Conservation (phyloP, 2,888 invertebrate genomes). For the Lepidochitona cinerea region DNA sequence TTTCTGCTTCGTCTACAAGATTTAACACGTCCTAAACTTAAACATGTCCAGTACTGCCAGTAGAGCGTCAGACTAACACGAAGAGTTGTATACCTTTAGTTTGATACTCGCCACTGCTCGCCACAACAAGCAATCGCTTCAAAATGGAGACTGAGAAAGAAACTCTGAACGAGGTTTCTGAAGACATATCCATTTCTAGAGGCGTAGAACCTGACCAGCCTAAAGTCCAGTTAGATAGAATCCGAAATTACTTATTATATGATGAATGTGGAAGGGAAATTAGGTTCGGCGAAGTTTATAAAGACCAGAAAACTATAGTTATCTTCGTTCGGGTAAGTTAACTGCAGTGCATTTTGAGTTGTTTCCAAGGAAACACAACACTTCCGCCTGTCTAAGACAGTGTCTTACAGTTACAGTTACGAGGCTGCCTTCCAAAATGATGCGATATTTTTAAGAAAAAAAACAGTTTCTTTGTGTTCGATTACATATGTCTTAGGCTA, state of each 20-base stretch:
- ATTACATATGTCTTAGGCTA: not conserved
- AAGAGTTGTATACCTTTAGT: no score
- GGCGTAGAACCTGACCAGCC: slow-evolving; percentile 45
- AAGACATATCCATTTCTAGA: slow-evolving; percentile 47
- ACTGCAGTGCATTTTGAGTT: not conserved
- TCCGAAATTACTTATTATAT: slow-evolving; percentile 43
- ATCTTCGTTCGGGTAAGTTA: slow-evolving; percentile 57
- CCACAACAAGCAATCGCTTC: no score
- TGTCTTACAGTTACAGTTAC: not conserved
- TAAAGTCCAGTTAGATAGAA: slow-evolving; percentile 44
- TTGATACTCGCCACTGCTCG: no score
- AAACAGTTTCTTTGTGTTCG: not conserved
- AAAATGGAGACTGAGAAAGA: slow-evolving; percentile 32
- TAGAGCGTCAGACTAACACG: no score
- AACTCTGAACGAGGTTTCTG: slow-evolving; percentile 10
- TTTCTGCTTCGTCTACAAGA: no score
- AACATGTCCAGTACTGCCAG: no score
- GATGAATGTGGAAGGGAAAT: slow-evolving; percentile 59
- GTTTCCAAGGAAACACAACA: not conserved
- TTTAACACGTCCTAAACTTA: no score
- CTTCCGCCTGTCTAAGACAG: not conserved
- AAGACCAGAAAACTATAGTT: slow-evolving; percentile 60
- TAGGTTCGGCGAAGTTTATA: slow-evolving; percentile 58
- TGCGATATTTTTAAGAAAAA: not conserved
- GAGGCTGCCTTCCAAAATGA: not conserved